Evolutionary conservation across 30 jellyfish, hydroid and myxozoan genomes (phyloP), one percentile per base, ranked within the genome.

Genomic region (Calvadosia cruxmelitensis): DNA sequence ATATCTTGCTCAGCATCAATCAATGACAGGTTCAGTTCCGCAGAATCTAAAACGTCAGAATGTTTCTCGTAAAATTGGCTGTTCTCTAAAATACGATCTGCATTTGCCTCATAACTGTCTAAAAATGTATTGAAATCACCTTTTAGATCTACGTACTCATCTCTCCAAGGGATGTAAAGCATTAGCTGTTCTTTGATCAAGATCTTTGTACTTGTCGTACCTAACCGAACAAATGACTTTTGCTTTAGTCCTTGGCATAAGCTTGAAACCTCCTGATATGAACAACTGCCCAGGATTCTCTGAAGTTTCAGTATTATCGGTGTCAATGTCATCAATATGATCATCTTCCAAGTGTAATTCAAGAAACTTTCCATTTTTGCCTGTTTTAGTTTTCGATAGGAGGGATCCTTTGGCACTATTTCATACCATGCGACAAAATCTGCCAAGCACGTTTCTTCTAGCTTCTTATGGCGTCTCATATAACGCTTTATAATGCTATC

Each of bases 361-460:
- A 10, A 68, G 77, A 31, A 67, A 33, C n/a, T 67, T 13, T 10
- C 69, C 52, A 42, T 42, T 20, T 42, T 42, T 42, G 57, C 10
- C 20, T 42, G 57, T 42, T 42, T 42, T 42, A 5, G 10, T 42
- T 10, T 35, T 31, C 35, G 33, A 67, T 26, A 7, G 12, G 28
- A 3, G 23, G 24, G 32, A 20, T 35, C 13, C 24, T 42, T 30
- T 70, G 24, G 13, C 25, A 3, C 35, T 20, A 50, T 28, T 29
- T 70, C 80, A 50, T 48, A 70, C 49, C 72, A 49, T 50, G 80
- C 73, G 16, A 50, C 80, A 70, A 70, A 70, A 28, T 70, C 80
- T 16, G 76, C 74, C 26, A 70, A 32, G 50, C 80, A 70, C 3
- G 50, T 13, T n/a, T 70, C 29, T 25, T 70, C 80, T 16, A 70